These are phyloP conservation scores for Pantherophis guttatus DNA, from an alignment of 2,113 vertebrate genomes.

Conservation along the genomic window DNA sequence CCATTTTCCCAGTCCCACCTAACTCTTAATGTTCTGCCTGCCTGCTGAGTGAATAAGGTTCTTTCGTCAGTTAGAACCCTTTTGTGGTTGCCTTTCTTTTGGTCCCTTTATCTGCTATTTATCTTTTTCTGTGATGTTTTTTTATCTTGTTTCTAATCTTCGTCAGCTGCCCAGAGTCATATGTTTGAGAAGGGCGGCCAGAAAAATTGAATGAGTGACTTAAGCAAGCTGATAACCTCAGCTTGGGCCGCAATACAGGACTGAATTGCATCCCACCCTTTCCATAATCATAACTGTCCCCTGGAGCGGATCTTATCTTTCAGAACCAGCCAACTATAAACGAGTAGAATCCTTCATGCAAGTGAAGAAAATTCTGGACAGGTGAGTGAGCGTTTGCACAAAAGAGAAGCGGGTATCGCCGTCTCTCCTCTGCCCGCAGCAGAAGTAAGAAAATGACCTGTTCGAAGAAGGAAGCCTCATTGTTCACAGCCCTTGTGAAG, in stretches of 20 bases:
- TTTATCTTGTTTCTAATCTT: neutral
- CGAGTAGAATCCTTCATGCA: neutral
- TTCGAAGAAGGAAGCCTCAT: neutral
- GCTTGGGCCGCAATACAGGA: neutral
- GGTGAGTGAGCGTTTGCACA: neutral
- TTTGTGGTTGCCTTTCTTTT: neutral
- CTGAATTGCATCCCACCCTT: neutral
- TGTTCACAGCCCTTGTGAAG: neutral
- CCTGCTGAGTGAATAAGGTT: neutral
- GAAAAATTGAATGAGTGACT: neutral
- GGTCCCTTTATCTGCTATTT: neutral
- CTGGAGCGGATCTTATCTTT: neutral
- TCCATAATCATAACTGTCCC: neutral
- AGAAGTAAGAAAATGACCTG: neutral
- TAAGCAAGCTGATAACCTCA: neutral
- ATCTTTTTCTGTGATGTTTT: neutral
- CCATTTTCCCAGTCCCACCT: neutral
- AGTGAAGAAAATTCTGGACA: neutral
- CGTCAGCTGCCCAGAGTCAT: neutral
- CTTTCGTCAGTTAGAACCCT: neutral
- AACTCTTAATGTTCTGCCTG: neutral
- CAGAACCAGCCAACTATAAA: neutral
- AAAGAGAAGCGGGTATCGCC: neutral
- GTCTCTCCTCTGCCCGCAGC: neutral
- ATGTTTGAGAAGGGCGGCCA: neutral